A percentile compares a stretch with the other conserved stretches of the same genome.
These are phyloP conservation scores for Aptenodytes patagonicus DNA, from an alignment of 2,113 vertebrate genomes.

Conservation along the genomic window DNA sequence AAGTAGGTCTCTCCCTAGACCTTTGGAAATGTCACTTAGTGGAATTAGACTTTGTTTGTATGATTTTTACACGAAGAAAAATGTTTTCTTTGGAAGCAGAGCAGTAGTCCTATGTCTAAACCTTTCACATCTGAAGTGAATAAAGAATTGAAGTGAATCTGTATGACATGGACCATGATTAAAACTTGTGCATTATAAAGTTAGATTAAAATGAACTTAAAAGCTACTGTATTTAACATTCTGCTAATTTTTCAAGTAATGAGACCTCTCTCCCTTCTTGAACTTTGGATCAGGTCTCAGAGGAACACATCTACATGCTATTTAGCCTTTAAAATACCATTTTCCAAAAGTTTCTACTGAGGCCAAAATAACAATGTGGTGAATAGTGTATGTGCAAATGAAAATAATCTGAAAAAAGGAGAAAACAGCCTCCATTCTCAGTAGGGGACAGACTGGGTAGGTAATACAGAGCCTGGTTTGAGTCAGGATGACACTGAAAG, in stretches of 20 bases:
- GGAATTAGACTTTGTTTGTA: neutral
- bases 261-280: neutral
- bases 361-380: neutral
- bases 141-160: neutral
- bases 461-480: neutral
- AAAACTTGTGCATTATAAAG: neutral
- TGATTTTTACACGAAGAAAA: neutral
- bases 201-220: neutral
- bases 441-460: neutral
- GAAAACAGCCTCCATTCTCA: neutral
- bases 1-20: neutral
- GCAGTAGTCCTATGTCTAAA: neutral
- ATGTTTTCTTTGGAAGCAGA: neutral
- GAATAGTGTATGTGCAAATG: neutral
- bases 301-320: neutral
- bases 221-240: neutral
- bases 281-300: neutral
- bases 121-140: neutral
- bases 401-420: neutral
- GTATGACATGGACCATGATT: neutral
- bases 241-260: neutral
- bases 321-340: neutral
- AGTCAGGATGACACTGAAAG: neutral
- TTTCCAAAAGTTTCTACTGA: neutral
- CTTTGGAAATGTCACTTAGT: neutral